Conservation (phyloP, 2,888 invertebrate species). For the Balanococcus diminutus region DNA sequence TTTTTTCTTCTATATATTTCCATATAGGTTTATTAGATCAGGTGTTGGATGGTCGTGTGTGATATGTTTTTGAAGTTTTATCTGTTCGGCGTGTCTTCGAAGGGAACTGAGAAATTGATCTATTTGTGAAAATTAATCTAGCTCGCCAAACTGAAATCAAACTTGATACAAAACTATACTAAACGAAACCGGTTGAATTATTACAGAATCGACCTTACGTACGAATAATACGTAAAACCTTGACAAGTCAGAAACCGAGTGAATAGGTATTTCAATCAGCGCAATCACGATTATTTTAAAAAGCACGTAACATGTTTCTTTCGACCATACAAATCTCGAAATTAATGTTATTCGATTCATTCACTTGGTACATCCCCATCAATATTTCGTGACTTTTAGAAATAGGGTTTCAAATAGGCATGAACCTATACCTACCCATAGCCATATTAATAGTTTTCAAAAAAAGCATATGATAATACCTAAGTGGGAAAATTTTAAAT, state of each 20-base stretch:
- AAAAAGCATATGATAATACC: too few relatives aligned
- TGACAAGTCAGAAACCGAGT: not conserved
- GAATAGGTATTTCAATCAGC: not conserved
- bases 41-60: not conserved
- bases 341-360: not conserved
- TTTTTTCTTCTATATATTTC: conserved; percentile 8
- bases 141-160: not conserved
- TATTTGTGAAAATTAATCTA: too few relatives aligned
- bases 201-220: not conserved
- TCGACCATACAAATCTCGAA: not conserved
- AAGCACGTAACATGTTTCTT: not conserved
- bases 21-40: not conserved
- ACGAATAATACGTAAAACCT: not conserved
- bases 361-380: not conserved
- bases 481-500: too few relatives aligned
- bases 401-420: too few relatives aligned
- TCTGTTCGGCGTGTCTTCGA: not conserved
- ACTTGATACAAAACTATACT: not conserved
- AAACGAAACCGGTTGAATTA: not conserved
- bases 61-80: not conserved
- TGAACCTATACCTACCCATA: too few relatives aligned
- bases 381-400: not conserved
- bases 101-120: too few relatives aligned
- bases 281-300: not conserved
- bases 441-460: too few relatives aligned